These are phyloP conservation scores for Prietella phreatophila DNA, from an alignment of 2,113 vertebrate genomes.

Conservation along the genomic window DNA sequence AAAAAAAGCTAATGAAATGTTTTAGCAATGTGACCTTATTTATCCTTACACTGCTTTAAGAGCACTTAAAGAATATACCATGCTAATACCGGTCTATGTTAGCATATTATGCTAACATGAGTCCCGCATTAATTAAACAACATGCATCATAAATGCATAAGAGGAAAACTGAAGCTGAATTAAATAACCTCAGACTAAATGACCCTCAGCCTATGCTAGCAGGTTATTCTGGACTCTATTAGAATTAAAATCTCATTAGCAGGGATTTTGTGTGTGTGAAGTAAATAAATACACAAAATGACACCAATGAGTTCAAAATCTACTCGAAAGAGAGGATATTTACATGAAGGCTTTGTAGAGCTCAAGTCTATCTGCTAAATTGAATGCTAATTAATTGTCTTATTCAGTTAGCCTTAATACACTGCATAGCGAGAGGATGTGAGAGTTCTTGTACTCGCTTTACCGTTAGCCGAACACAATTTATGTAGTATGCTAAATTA, in stretches of 20 bases:
- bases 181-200: background rate
- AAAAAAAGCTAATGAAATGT: background rate
- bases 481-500: background rate
- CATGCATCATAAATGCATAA: background rate
- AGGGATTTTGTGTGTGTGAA: background rate
- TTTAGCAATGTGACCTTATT: conserved; percentile 44
- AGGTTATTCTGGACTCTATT: background rate
- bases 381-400: background rate
- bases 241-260: no score
- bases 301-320: background rate
- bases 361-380: background rate
- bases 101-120: background rate
- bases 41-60: conserved; percentile 53
- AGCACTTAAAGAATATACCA: background rate
- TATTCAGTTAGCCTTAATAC: background rate
- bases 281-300: background rate
- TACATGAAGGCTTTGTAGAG: background rate
- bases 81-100: background rate
- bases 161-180: background rate
- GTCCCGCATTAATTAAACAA: background rate
- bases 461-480: background rate
- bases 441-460: background rate
- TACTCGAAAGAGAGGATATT: background rate
- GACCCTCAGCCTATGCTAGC: background rate
- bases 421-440: background rate